These are phyloP conservation scores for Boleophthalmus pectinirostris DNA, from an alignment of 2,113 vertebrate species.

Conservation along the genomic window DNA sequence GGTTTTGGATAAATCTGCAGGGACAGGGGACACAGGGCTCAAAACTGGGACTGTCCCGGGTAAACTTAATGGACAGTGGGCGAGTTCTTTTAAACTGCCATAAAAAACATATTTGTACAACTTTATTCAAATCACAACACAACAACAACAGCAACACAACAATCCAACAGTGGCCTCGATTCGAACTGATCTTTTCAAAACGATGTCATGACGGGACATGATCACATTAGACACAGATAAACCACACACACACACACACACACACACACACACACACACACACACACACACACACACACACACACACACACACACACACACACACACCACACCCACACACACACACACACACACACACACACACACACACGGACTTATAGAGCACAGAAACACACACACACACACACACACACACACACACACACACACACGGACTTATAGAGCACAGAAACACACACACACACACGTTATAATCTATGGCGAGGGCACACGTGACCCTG, in stretches of 20 bases:
- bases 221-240: not conserved
- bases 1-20: too few relatives aligned
- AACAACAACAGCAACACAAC: not conserved
- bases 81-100: too few relatives aligned
- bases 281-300: not conserved
- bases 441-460: not conserved
- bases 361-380: not conserved
- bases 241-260: not conserved
- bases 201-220: not conserved
- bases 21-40: too few relatives aligned
- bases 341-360: not conserved
- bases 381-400: not conserved
- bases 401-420: not conserved
- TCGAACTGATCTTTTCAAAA: not conserved
- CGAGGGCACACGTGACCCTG: not conserved
- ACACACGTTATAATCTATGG: too few relatives aligned
- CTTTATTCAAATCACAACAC: not conserved
- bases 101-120: too few relatives aligned
- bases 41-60: too few relatives aligned
- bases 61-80: too few relatives aligned
- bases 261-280: not conserved
- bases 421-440: not conserved
- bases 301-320: not conserved
- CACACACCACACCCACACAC: not conserved
- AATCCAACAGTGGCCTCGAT: not conserved